Conservation (phyloP, 1,140 invertebrate species). For the Drosophila yakuba region DNA sequence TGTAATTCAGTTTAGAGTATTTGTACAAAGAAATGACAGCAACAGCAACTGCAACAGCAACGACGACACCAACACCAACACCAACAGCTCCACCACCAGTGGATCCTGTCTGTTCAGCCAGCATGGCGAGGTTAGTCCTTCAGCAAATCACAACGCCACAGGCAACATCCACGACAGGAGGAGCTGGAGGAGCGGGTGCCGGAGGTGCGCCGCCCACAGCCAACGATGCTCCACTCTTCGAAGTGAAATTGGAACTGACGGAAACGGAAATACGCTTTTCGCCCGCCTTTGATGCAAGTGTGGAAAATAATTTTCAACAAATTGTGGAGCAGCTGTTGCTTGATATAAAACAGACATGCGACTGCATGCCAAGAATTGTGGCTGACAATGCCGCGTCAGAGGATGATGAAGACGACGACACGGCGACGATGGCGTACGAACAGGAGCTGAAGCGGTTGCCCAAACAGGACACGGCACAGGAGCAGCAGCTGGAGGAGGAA, state of each 20-base stretch:
- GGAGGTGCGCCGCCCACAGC: conserved; percentile 13
- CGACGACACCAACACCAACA: conserved; percentile 15
- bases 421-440: not conserved
- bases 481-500: not conserved
- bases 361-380: conserved; percentile 83
- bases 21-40: conserved; percentile 84
- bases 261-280: conserved; percentile 83
- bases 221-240: conserved; percentile 76
- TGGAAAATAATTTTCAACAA: conserved; percentile 84
- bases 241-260: conserved; percentile 83
- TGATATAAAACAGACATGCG: conserved; percentile 84
- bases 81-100: conserved; percentile 9
- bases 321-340: conserved; percentile 84
- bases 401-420: conserved; percentile 56
- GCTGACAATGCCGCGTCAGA: conserved; percentile 76
- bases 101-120: conserved; percentile 16
- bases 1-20: conserved; percentile 84
- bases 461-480: conserved; percentile 5
- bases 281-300: conserved; percentile 80
- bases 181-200: conserved; percentile 15
- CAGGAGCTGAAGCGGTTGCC: not conserved
- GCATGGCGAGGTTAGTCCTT: conserved; percentile 55
- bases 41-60: conserved; percentile 31
- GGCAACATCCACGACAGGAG: conserved; percentile 28
- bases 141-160: conserved; percentile 67